Evolutionary conservation across 2,888 invertebrate species (phyloP).

Genomic region (Trachelus stipa): DNA sequence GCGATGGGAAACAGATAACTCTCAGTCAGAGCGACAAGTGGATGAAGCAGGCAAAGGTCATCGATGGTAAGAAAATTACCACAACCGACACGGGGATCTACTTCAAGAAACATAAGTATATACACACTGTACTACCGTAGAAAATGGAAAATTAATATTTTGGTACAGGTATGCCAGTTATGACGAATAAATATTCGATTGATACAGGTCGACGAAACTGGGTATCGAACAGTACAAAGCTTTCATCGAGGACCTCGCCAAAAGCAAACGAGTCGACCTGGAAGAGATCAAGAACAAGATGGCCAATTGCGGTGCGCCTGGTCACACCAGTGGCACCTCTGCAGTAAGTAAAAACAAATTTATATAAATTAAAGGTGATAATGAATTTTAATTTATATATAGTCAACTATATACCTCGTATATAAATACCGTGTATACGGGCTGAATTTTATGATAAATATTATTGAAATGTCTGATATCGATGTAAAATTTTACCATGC

Average conservation of each 20-base stretch:
- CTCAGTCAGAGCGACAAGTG: conserved; percentile 93
- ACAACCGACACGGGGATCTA: conserved; percentile 92
- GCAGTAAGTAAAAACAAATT: conserved; percentile 62
- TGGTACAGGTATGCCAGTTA: too few relatives aligned
- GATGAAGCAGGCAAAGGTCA: conserved; percentile 91
- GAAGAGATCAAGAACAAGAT: conserved; percentile 85
- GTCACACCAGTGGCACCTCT: conserved; percentile 75
- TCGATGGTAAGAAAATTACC: conserved; percentile 85
- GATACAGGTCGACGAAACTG: conserved; percentile 73
- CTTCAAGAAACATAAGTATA: conserved; percentile 88
- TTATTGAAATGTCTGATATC: too few relatives aligned
- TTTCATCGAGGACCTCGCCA: conserved; percentile 87
- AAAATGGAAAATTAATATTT: too few relatives aligned
- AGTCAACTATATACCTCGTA: too few relatives aligned
- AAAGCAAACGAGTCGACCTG: conserved; percentile 83
- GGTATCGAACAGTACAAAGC: conserved; percentile 83
- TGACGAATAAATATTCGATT: too few relatives aligned
- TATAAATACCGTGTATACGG: too few relatives aligned
- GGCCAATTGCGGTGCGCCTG: conserved; percentile 84
- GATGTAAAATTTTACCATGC: too few relatives aligned
- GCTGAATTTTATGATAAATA: too few relatives aligned
- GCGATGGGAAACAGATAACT: conserved; percentile 86
- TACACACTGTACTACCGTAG: conserved; percentile 2
- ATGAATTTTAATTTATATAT: too few relatives aligned
- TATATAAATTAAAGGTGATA: too few relatives aligned